phyloP scores from a whole-genome alignment of 2,888 invertebrate genomes.

The Urechis unicinctus region DNA sequence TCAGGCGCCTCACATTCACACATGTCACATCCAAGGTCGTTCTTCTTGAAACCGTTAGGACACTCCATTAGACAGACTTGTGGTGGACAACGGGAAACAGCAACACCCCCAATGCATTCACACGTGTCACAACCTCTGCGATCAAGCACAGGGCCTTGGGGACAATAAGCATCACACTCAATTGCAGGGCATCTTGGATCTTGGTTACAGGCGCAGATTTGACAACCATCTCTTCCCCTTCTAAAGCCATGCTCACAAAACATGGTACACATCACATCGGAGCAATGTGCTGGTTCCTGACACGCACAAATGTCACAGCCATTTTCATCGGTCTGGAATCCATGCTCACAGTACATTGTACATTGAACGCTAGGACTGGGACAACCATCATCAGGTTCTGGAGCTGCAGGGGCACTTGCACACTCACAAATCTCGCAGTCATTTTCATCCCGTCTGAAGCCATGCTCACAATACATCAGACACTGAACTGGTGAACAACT shows the following conservation, averaged over 20 bases:
- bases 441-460: conserved; percentile 8
- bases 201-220: conserved; percentile 1
- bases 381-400: not conserved
- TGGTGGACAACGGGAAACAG: not conserved
- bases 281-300: not conserved
- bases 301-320: conserved; percentile 11
- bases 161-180: conserved; percentile 7
- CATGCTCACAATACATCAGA: conserved; percentile 8
- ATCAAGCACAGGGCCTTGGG: too few species aligned
- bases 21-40: conserved; percentile 1
- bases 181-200: not conserved
- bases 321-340: conserved; percentile 8
- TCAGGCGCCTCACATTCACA: conserved; percentile 1
- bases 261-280: conserved; percentile 1
- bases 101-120: not conserved
- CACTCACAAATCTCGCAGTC: conserved; percentile 11
- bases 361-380: not conserved
- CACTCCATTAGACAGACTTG: conserved; percentile 1
- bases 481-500: conserved; percentile 3
- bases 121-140: conserved; percentile 10
- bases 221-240: conserved; percentile 1
- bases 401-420: too few species aligned
- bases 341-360: conserved; percentile 9
- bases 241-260: conserved; percentile 7
- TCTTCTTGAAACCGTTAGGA: conserved; percentile 2